Evolutionary conservation across 2,797 vertebrate species (phyloP), one percentile per base, ranked within the genome.

Genomic region (Poeciliopsis presidionis): DNA sequence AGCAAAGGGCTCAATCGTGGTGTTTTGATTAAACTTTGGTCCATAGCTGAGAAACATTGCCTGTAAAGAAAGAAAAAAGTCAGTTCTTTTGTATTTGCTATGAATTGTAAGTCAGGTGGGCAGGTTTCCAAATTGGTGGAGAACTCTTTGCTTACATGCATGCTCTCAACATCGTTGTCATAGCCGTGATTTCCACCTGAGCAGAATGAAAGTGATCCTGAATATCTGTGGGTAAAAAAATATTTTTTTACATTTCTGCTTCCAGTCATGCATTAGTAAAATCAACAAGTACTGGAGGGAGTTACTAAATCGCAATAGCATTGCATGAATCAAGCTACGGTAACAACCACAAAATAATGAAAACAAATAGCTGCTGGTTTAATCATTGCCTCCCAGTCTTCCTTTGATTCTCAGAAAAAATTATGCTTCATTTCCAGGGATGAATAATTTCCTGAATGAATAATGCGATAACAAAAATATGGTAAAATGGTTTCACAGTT

Each of bases 11-110:
- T 96, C 93, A 0, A 95, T 90, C 55, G 90, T 80, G 0, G 85
- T 92, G 73, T 84, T 45, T 8, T 45, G 12, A 0, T 55, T 79
- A 81, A 96, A 96, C 79, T 94, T 94, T 4, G 96, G 95, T 2
- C 96, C 96, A 2, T 95, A 94, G 71, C 93, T 90, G 28, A 96
- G 30, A 75, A 96, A 96, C 91, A 95, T 92, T 57, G 96, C 94
- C 96, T 96, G 82, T 25, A 82, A 75, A 25, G 0, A 36, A 3
- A 4, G 7, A 20, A 30, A 6, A 22, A 53, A 2, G 25, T 41
- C 4, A 1, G 16, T 43, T 1, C 2, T 13, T 6, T 0, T 16
- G 13, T 39, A 20, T 22, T 39, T 39, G 25, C 7, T 47, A 46
- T 33, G 11, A 8, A 6, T 30, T 46, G 1, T 2, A 55, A 25